Evolutionary conservation across 2,113 vertebrate species (phyloP), one percentile per base, ranked within the genome.

Genomic region (Hylia prasina): DNA sequence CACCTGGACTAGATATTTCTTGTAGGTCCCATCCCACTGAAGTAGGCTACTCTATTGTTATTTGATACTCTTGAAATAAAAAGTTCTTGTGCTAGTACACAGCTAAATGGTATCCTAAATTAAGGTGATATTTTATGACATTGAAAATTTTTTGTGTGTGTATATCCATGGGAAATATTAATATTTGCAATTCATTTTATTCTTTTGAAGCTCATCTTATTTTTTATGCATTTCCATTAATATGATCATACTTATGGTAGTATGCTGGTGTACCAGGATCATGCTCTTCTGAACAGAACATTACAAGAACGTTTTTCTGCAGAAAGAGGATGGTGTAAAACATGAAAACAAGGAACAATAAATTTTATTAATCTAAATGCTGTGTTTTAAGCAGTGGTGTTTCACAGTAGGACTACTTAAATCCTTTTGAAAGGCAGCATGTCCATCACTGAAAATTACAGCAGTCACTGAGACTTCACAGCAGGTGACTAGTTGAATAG

Each of bases 381-480:
- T 90, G 0, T 77, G 16, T 94, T 91, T 31, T 13, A 60, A 54
- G 35, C 60, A 75, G 37, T 78, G 48, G 15, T 91, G 44, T 86
- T 89, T 87, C 89, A 61, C 70, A 79, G 60, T 33, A 48, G 30
- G 79, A 54, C 25, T 65, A 15, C 30, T 70, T 47, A 73, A 80
- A 73, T 85, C 39, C 47, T 85, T 93, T 85, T 80, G 47, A 91
- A 89, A 93, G 54, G 35, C 56, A 90, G 33, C 0, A 1, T 77
- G 66, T 65, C 57, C 37, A 13, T 85, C 57, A 73, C 57, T 93
- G 71, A 50, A 93, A 88, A 94, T 72, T 83, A 37, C 50, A 65
- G 58, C 37, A 70, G 68, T 37, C 73, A 63, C 84, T 93, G 63
- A 39, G 77, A 24, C 23, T 60, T 91, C 77, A 79, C 66, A 89